These are phyloP conservation scores for Yasuhikotakia modesta DNA, from an alignment of 2,797 vertebrate species.

Conservation along the genomic window DNA sequence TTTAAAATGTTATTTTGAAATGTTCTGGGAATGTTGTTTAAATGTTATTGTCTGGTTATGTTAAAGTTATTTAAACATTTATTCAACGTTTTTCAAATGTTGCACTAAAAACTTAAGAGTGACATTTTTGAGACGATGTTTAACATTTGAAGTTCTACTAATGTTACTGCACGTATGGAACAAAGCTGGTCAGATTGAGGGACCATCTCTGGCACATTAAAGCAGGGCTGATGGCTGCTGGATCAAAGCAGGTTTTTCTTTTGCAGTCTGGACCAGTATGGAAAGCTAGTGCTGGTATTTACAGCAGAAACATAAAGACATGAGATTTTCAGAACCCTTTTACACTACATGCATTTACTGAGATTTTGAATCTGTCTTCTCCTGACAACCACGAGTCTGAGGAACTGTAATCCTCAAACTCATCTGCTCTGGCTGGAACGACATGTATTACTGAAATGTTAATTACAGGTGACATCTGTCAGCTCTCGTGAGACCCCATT, in stretches of 20 bases:
- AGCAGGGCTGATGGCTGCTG: no score
- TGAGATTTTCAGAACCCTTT: conserved; percentile 59
- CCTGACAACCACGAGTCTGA: conserved; percentile 40
- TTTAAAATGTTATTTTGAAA: no score
- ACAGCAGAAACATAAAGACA: conserved; percentile 54
- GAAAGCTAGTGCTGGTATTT: neutral
- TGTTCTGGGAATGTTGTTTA: no score
- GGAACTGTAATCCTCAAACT: neutral
- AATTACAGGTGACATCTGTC: conserved; percentile 31
- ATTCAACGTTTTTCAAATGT: no score
- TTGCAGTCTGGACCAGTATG: neutral
- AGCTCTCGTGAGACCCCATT: conserved; percentile 35
- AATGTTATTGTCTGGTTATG: no score
- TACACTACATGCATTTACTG: conserved; percentile 31
- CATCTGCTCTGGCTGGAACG: conserved; percentile 28
- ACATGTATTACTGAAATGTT: conserved; percentile 36
- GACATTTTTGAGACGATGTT: no score
- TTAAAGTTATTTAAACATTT: no score
- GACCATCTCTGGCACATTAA: no score
- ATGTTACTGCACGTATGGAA: no score
- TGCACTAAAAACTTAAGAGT: no score
- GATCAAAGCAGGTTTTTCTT: neutral
- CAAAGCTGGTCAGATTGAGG: no score
- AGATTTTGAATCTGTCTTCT: conserved; percentile 46
- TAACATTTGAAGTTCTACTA: no score